Conservation (phyloP, 1,140 invertebrate species). For the Drosophila pectinifera region DNA sequence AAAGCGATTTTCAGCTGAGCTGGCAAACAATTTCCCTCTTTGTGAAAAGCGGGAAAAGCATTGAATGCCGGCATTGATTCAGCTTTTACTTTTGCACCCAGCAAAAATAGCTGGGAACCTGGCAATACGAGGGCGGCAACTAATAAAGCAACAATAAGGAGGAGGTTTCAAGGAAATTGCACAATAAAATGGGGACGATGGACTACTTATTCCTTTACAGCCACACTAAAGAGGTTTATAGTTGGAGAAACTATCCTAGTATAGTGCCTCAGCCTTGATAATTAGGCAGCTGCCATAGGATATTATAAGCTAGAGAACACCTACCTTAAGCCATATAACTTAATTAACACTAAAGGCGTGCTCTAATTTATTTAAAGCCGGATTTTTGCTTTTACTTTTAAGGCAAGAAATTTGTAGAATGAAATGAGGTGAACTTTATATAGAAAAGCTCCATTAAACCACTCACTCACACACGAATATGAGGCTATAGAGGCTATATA, state of each 20-base stretch:
- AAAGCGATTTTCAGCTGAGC: constrained; percentile 62
- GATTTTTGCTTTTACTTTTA: background rate
- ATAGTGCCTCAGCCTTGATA: too few relatives aligned
- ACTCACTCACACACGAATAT: background rate
- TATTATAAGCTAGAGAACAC: too few relatives aligned
- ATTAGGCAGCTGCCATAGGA: too few relatives aligned
- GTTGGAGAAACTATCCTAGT: too few relatives aligned
- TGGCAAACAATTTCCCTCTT: constrained; percentile 54
- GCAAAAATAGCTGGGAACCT: background rate
- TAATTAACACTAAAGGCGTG: background rate
- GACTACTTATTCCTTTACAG: too few relatives aligned
- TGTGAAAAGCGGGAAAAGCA: constrained; percentile 20
- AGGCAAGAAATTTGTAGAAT: background rate
- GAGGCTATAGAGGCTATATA: too few relatives aligned
- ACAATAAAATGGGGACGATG: too few relatives aligned
- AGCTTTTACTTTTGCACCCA: constrained; percentile 28
- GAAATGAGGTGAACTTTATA: constrained; percentile 10
- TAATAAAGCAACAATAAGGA: constrained; percentile 16
- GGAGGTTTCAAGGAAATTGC: background rate
- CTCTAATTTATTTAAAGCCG: background rate
- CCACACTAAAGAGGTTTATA: too few relatives aligned
- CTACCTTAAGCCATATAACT: too few relatives aligned
- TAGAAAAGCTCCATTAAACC: constrained; percentile 3
- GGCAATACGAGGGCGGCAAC: background rate
- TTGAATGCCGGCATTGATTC: constrained; percentile 38